Evolutionary conservation across 1,140 invertebrate genomes (phyloP).

Genomic region (Saxidomus purpurata): DNA sequence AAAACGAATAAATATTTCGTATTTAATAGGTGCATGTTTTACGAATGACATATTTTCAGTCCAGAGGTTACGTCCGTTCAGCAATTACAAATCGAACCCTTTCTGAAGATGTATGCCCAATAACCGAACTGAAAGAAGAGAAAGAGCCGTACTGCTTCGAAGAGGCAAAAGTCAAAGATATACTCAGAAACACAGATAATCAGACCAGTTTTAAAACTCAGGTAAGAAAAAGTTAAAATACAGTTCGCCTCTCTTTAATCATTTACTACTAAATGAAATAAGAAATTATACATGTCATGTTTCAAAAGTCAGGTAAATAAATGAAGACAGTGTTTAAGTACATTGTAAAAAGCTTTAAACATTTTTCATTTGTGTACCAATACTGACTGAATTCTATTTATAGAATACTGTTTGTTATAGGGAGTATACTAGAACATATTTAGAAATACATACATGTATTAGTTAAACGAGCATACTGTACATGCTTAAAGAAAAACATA

Average conservation of each 20-base stretch:
- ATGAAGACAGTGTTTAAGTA: neutral
- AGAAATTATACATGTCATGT: neutral
- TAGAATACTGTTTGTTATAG: no score
- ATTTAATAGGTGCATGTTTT: no score
- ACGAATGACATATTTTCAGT: no score
- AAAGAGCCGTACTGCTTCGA: conserved; percentile 3
- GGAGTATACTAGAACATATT: no score
- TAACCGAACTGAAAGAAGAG: neutral
- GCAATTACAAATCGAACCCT: neutral
- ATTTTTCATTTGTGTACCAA: no score
- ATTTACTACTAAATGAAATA: neutral
- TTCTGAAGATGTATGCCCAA: neutral
- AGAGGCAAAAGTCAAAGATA: neutral
- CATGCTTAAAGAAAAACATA: no score
- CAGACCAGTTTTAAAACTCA: neutral
- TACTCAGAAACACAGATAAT: neutral
- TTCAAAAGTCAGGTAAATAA: neutral
- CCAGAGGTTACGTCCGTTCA: neutral
- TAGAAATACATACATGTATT: no score
- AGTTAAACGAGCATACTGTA: no score
- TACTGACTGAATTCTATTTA: no score
- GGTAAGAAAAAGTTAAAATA: neutral
- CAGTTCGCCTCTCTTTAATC: neutral
- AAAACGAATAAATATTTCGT: neutral
- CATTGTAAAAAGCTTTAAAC: neutral